Conservation (phyloP, 1,140 invertebrate species). For the Halictus rubicundus region DNA sequence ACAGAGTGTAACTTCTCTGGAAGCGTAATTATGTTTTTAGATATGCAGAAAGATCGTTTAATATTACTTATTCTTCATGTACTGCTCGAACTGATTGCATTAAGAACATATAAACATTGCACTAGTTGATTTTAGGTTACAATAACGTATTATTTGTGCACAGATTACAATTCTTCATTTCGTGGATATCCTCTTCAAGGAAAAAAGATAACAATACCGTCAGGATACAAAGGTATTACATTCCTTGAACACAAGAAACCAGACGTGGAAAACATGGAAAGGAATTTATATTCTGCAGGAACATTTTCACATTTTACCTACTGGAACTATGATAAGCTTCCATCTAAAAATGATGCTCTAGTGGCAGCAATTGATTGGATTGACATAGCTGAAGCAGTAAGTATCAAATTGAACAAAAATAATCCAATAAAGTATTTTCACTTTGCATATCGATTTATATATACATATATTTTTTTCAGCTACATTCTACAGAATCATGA, state of each 20-base stretch:
- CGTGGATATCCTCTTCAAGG: conserved; percentile 87
- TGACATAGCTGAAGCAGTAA: conserved; percentile 88
- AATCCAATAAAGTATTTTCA: conserved; percentile 20
- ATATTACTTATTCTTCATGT: not conserved
- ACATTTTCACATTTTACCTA: conserved; percentile 85
- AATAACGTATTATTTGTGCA: not conserved
- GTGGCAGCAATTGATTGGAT: conserved; percentile 87
- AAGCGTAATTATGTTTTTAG: not conserved
- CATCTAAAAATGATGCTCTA: conserved; percentile 86
- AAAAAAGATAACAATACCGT: conserved; percentile 82
- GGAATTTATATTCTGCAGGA: conserved; percentile 83
- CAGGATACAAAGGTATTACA: conserved; percentile 85
- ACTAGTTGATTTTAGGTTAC: conserved; percentile 4
- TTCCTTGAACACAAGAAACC: conserved; percentile 84
- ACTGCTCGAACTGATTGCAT: not conserved
- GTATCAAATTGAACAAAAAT: conserved; percentile 60
- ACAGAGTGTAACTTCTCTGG: not conserved
- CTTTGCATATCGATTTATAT: not conserved
- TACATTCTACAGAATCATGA: conserved; percentile 63
- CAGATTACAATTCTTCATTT: conserved; percentile 83
- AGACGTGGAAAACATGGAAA: conserved; percentile 81
- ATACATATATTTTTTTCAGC: conserved; percentile 46
- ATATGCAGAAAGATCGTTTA: not conserved
- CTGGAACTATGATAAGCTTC: conserved; percentile 90
- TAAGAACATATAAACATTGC: not conserved